Evolutionary conservation across 1,140 invertebrate species (phyloP).

Genomic region (Apocrypta bakeri): DNA sequence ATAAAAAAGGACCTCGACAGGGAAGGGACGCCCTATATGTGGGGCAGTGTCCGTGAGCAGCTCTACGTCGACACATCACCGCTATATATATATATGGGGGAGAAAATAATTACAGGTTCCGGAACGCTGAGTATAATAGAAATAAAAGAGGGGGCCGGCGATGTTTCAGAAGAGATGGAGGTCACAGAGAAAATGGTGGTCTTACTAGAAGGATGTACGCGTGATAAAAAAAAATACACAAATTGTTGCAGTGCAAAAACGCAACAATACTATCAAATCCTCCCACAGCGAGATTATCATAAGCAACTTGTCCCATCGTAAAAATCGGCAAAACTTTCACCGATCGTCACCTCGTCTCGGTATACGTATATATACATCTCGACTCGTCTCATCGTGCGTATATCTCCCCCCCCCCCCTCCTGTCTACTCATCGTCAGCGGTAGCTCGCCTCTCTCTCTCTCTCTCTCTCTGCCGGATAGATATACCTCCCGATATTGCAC

Average conservation of each 20-base stretch:
- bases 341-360: background rate
- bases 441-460: no score
- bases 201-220: no score
- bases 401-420: background rate
- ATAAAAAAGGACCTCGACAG: constrained; percentile 48
- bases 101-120: constrained; percentile 63
- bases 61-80: background rate
- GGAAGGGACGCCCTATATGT: constrained; percentile 11
- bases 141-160: constrained; percentile 52
- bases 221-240: no score
- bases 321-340: background rate
- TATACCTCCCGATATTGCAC: constrained; percentile 50
- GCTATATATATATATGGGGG: constrained; percentile 18
- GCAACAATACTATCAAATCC: no score
- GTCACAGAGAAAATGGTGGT: constrained; percentile 59
- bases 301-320: background rate
- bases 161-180: constrained; percentile 61
- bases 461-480: no score
- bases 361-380: no score
- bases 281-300: no score
- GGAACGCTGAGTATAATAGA: constrained; percentile 57
- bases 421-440: no score
- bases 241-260: no score
- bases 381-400: background rate
- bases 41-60: constrained; percentile 51